Evolutionary conservation across 2,113 vertebrate species (phyloP).

Genomic region (Parotia lawesii): DNA sequence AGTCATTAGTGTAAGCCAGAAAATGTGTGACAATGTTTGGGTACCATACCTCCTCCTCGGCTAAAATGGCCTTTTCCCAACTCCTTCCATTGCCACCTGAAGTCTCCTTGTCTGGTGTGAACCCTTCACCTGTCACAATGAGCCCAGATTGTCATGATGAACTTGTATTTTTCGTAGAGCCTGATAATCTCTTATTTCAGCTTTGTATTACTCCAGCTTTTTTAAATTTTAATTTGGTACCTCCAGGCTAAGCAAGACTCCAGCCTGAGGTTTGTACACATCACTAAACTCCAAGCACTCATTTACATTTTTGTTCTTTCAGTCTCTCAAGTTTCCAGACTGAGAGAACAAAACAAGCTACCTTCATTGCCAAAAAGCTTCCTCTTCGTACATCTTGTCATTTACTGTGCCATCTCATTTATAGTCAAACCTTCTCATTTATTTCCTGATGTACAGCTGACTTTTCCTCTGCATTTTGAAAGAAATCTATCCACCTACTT

Average conservation of each 20-base stretch:
- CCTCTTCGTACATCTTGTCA: background rate
- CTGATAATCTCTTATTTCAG: background rate
- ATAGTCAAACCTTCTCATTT: slow-evolving; percentile 25
- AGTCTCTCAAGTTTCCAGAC: background rate
- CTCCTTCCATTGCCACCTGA: background rate
- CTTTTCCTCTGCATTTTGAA: slow-evolving; percentile 24
- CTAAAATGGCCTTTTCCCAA: background rate
- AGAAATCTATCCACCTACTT: background rate
- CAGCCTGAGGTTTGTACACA: background rate
- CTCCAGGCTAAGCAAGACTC: background rate
- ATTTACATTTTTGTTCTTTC: slow-evolving; percentile 26
- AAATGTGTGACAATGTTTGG: background rate
- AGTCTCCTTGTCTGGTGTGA: background rate
- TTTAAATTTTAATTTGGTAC: background rate
- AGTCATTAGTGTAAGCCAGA: background rate
- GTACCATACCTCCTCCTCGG: background rate
- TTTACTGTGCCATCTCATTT: slow-evolving; percentile 13
- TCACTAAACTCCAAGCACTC: background rate
- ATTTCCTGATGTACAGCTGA: slow-evolving; percentile 3
- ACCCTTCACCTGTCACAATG: background rate
- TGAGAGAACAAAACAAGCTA: slow-evolving; percentile 8
- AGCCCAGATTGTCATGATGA: background rate
- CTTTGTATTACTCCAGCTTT: background rate
- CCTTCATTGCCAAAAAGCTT: background rate
- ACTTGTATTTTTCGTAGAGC: background rate